These are phyloP conservation scores for Crotalus viridis DNA, from an alignment of 2,113 vertebrate genomes.

Conservation along the genomic window DNA sequence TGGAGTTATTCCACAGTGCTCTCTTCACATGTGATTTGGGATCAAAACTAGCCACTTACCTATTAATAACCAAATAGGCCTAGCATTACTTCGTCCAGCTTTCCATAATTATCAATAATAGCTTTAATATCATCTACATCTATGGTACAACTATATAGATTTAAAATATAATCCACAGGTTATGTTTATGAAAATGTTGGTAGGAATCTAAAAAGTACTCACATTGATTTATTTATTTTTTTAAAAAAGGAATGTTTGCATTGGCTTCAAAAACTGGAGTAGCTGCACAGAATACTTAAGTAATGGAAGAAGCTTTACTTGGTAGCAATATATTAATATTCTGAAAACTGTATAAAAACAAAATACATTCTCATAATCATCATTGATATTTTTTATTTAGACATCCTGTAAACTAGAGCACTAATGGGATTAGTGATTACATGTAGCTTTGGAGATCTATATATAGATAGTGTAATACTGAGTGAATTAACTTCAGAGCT, in stretches of 20 bases:
- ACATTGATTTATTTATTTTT: background rate
- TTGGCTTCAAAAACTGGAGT: background rate
- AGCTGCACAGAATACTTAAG: background rate
- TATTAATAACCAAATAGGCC: background rate
- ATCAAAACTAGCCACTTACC: background rate
- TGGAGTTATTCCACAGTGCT: background rate
- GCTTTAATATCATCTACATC: background rate
- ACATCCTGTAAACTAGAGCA: constrained; percentile 28
- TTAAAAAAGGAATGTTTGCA: background rate
- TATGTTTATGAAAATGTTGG: background rate
- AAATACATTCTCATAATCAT: background rate
- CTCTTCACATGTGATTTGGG: background rate
- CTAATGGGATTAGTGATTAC: constrained; percentile 52
- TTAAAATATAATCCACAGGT: background rate
- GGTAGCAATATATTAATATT: background rate
- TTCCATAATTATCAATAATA: background rate
- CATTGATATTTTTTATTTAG: constrained; percentile 23
- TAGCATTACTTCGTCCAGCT: background rate
- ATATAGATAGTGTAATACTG: constrained; percentile 31
- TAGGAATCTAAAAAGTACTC: background rate
- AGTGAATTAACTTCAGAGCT: constrained; percentile 29
- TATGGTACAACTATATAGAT: background rate
- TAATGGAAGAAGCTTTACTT: background rate
- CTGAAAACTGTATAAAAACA: background rate
- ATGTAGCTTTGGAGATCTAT: constrained; percentile 20